phyloP scores from a whole-genome alignment of 2,113 vertebrate genomes.

The Girardinichthys multiradiatus region DNA sequence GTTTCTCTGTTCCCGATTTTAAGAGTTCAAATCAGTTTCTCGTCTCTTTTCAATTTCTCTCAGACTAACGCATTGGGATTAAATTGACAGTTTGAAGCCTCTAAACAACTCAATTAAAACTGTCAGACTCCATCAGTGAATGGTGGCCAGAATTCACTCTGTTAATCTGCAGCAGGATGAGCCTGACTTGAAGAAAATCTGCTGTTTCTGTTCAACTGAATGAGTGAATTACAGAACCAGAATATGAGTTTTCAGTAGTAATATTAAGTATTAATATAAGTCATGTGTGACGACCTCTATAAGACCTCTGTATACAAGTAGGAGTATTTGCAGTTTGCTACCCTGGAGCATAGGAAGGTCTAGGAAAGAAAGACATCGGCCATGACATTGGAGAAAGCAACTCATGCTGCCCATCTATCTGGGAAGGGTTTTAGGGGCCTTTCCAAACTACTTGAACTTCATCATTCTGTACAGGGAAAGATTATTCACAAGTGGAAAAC shows the following conservation, averaged over 20 bases:
- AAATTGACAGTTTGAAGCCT: slow-evolving; percentile 54
- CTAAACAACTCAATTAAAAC: slow-evolving; percentile 69
- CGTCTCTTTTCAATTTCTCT: neutral
- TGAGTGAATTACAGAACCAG: too few species aligned
- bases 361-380: neutral
- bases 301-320: too few species aligned
- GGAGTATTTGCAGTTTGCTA: neutral
- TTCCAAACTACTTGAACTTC: neutral
- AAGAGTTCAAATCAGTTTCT: slow-evolving; percentile 17
- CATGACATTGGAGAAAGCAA: neutral
- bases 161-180: slow-evolving; percentile 28
- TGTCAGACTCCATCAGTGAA: slow-evolving; percentile 31
- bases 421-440: neutral
- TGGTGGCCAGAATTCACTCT: slow-evolving; percentile 7
- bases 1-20: slow-evolving; percentile 23
- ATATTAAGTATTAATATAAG: too few species aligned
- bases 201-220: too few species aligned
- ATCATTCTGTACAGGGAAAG: neutral
- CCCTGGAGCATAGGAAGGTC: neutral
- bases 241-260: too few species aligned
- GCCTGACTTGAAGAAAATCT: neutral
- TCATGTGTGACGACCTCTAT: neutral
- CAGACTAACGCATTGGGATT: slow-evolving; percentile 39
- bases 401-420: neutral
- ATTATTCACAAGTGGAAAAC: neutral